phyloP scores from a whole-genome alignment of 1,140 invertebrate genomes.

The Anthonomus grandis region DNA sequence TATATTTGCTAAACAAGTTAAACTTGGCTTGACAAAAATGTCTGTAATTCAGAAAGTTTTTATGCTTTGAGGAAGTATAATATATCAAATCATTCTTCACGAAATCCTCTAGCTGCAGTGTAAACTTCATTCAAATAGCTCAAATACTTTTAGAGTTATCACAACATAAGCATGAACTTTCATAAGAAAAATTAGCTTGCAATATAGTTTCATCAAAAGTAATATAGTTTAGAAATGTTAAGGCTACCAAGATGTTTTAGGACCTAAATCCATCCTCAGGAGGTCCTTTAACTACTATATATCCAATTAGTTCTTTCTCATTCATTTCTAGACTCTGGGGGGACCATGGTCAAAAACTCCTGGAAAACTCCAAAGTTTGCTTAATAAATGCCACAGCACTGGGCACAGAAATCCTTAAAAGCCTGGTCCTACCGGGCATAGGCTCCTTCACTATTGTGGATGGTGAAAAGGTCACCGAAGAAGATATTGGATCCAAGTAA shows the following conservation, averaged over 20 bases:
- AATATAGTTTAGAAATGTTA: too few species aligned
- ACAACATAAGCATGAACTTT: too few species aligned
- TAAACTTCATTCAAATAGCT: too few species aligned
- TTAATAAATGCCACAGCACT: constrained; percentile 91
- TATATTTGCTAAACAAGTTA: constrained; percentile 8
- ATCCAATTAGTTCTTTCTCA: constrained; percentile 3
- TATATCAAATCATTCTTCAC: too few species aligned
- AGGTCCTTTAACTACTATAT: constrained; percentile 4
- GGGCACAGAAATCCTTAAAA: constrained; percentile 94
- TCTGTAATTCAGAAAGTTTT: background rate
- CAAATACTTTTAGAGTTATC: too few species aligned
- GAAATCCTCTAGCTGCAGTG: constrained; percentile 6
- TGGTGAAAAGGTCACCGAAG: constrained; percentile 77
- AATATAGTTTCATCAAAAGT: too few species aligned
- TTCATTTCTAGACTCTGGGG: constrained; percentile 79
- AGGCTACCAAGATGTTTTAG: too few species aligned
- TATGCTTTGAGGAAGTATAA: too few species aligned
- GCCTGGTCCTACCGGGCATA: constrained; percentile 89
- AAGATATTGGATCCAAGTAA: constrained; percentile 92
- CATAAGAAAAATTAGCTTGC: too few species aligned
- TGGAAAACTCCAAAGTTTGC: constrained; percentile 89
- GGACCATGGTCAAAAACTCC: constrained; percentile 87
- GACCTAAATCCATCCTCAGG: too few species aligned
- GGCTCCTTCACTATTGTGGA: constrained; percentile 97
- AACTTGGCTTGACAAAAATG: too few species aligned